phyloP scores from a whole-genome alignment of 2,888 invertebrate genomes.

The Athalia cordata region DNA sequence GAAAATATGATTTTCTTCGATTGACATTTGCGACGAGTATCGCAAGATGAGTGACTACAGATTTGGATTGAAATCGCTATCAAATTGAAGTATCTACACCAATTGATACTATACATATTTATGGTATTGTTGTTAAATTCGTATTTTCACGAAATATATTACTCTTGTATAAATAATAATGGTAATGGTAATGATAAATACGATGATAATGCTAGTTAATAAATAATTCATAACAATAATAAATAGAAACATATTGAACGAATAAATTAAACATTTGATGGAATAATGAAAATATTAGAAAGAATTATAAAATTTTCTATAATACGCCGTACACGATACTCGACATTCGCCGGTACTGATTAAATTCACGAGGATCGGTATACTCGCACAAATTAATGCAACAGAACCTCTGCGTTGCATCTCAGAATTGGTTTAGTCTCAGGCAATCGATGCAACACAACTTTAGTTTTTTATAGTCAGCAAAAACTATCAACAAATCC shows the following conservation, averaged over 20 bases:
- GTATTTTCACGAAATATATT: slow-evolving; percentile 40
- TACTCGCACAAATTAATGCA: neutral
- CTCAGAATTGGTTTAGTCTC: neutral
- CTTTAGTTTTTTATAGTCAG: neutral
- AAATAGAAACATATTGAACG: neutral
- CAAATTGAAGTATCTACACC: slow-evolving; percentile 26
- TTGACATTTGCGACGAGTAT: neutral
- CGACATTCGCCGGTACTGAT: slow-evolving; percentile 7
- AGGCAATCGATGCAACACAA: neutral
- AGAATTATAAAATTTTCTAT: neutral
- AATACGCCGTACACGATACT: neutral
- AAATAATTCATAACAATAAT: slow-evolving; percentile 17
- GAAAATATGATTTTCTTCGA: too few relatives aligned
- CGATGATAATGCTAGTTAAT: slow-evolving; percentile 18
- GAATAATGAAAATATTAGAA: neutral
- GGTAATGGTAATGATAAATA: slow-evolving; percentile 17
- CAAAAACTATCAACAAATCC: slow-evolving; percentile 16
- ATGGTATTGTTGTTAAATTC: neutral
- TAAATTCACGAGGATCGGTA: neutral
- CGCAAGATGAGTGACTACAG: neutral
- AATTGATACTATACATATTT: slow-evolving; percentile 7
- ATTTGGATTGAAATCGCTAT: neutral
- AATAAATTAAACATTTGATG: neutral
- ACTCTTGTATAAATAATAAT: slow-evolving; percentile 47
- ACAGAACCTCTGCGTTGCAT: slow-evolving; percentile 1